Base-by-base conservation (phyloP, 1,140 invertebrate genomes). In the Callitettix versicolor region DNA sequence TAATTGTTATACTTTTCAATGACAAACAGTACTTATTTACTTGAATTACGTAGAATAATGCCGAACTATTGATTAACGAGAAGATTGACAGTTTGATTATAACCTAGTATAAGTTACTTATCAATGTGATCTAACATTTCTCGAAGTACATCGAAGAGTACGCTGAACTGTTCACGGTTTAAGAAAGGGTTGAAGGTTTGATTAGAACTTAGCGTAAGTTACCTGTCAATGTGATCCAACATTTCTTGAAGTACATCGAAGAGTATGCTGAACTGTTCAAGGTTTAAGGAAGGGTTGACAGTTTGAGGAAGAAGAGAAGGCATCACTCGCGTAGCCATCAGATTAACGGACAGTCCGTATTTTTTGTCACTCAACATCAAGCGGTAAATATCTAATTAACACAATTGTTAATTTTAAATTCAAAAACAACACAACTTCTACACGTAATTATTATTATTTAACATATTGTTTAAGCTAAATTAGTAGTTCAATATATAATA, bases 311-410 rank as follows among this genome's bases (percentile, higher is more conserved):
- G 81, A 6, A 97, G 73, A 7, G 86, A 80, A 1, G 94, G 95
- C 79, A 98, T 91, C 30, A 96, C 90, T 65, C 88, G 82, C 0
- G 89, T 95, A 0, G 94, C 93, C 81, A 97, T 87, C 60, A 95
- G 76, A 68, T 90, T 93, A 11, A 95, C 84, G 1, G 86, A 89
- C 40, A 97, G 73, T 12, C 91, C 93, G 69, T 92, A 96, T 65
- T 86, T 88, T 68, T 91, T 92, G 68, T 96, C 92, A 64, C 81
- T 81, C 57, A 97, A 74, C 84, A 97, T 86, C 62, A 90, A 73
- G 64, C 87, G 85, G 74, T 96, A 97, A 68, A 97, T 91, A 71
- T 85, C 94, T 98, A 71, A 33, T n/a, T n/a, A n/a, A n/a, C n/a
- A n/a, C n/a, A n/a, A n/a, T n/a, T n/a, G n/a, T n/a, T n/a, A n/a